Conservation (phyloP, 2,113 vertebrate species). For the Halichoerus grypus region DNA sequence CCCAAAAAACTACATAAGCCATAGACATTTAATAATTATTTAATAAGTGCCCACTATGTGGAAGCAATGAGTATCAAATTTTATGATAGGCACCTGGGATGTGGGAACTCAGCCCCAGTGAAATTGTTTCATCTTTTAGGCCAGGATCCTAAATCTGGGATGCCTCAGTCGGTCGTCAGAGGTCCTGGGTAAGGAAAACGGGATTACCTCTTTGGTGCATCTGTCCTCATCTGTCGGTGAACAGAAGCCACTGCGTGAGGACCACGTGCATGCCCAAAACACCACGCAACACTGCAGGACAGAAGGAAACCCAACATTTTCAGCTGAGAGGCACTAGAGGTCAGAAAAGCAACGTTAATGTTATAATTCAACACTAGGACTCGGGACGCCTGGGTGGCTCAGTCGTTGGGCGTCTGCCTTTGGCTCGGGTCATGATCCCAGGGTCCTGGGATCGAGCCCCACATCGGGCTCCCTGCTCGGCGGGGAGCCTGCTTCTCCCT, state of each 20-base stretch:
- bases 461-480: no score
- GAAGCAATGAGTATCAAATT: neutral
- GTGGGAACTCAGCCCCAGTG: neutral
- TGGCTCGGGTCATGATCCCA: no score
- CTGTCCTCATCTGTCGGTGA: constrained; percentile 80
- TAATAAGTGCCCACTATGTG: neutral
- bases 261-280: constrained; percentile 53
- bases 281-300: neutral
- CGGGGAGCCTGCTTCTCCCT: no score
- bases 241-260: constrained; percentile 58
- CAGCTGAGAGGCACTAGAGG: neutral
- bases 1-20: neutral
- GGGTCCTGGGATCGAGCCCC: no score
- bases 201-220: constrained; percentile 85
- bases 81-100: neutral
- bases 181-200: rapidly evolving
- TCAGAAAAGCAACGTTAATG: neutral
- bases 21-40: neutral
- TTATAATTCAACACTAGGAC: neutral
- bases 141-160: neutral
- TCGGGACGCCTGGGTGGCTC: neutral
- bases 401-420: no score
- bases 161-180: neutral
- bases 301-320: constrained; percentile 14
- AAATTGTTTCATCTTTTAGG: neutral